phyloP scores from a whole-genome alignment of 2,797 vertebrate genomes.

The Malacoraja senta region DNA sequence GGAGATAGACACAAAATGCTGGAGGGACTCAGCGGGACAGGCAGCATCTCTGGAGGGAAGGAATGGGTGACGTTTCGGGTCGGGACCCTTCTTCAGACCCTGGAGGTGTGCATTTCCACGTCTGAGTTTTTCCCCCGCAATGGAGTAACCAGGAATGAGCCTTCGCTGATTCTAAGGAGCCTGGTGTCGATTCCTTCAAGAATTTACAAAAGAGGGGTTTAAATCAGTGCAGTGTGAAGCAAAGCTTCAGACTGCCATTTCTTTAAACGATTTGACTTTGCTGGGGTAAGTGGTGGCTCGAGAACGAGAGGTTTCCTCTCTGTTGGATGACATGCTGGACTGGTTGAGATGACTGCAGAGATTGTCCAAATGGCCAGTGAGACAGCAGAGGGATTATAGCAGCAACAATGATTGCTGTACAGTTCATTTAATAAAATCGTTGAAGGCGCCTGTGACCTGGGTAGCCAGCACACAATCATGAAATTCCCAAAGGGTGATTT shows the following conservation, averaged over 20 bases:
- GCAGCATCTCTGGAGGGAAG: too few relatives aligned
- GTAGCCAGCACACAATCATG: conserved; percentile 17
- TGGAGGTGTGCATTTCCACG: too few relatives aligned
- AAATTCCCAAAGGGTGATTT: conserved; percentile 37
- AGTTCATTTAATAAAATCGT: conserved; percentile 34
- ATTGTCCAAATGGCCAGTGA: conserved; percentile 20
- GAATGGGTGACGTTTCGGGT: too few relatives aligned
- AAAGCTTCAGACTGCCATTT: neutral
- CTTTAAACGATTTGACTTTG: neutral
- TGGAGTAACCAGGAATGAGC: too few relatives aligned
- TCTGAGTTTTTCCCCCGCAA: too few relatives aligned
- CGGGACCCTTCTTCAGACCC: too few relatives aligned
- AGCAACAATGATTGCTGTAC: conserved; percentile 23
- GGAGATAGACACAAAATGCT: too few relatives aligned
- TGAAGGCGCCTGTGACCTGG: conserved; percentile 26
- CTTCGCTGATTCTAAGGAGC: neutral
- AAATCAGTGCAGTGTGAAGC: neutral
- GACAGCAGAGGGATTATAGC: neutral
- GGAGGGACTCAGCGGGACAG: too few relatives aligned
- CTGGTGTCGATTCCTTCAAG: neutral
- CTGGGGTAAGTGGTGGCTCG: neutral
- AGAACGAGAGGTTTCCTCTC: neutral
- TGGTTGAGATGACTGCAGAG: neutral
- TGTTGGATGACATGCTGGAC: neutral
- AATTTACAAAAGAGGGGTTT: neutral